phyloP scores from a whole-genome alignment of 2,797 vertebrate genomes.

The Anguilla megastoma region DNA sequence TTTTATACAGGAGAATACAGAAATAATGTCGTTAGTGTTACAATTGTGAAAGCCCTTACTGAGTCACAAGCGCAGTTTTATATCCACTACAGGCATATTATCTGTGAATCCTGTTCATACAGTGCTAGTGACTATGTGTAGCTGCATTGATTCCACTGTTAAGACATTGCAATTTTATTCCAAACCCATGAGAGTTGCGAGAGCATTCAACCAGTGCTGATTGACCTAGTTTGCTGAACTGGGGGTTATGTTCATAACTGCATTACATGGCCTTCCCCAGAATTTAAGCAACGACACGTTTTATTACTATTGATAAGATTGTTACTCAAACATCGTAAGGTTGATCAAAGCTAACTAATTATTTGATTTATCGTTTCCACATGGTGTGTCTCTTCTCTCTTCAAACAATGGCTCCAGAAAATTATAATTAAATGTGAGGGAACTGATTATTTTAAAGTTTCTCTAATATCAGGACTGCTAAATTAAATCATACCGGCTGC shows the following conservation, averaged over 20 bases:
- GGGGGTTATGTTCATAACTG: conserved; percentile 43
- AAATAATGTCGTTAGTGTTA: background rate
- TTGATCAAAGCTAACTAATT: conserved; percentile 67
- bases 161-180: background rate
- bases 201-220: background rate
- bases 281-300: conserved; percentile 58
- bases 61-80: background rate
- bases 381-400: conserved; percentile 56
- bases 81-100: background rate
- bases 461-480: conserved; percentile 36
- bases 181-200: background rate
- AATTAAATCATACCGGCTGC: conserved; percentile 41
- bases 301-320: conserved; percentile 63
- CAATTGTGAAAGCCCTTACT: background rate
- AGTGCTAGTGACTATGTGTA: background rate
- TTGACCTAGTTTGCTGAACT: background rate
- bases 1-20: background rate
- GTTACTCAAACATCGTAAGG: conserved; percentile 66
- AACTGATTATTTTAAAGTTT: conserved; percentile 59
- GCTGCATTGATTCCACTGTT: background rate
- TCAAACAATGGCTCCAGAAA: conserved; percentile 63
- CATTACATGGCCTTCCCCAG: conserved; percentile 39
- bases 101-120: background rate
- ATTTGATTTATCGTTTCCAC: conserved; percentile 65
- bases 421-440: conserved; percentile 58